These are phyloP conservation scores for Ophthalmolycus amberensis DNA, from an alignment of 2,113 vertebrate species.

Conservation along the genomic window DNA sequence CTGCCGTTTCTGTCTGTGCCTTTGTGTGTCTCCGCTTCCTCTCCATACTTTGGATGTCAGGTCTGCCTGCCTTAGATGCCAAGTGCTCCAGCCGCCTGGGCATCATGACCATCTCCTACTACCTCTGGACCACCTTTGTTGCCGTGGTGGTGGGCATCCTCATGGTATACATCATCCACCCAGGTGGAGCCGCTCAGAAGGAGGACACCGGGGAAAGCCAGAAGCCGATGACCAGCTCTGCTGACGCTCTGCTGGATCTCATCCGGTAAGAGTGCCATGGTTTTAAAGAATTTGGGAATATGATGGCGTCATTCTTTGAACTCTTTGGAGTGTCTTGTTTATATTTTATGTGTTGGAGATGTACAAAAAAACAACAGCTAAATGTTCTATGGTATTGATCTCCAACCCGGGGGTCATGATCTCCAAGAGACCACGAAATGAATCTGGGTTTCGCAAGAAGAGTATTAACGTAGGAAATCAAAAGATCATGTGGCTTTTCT, in stretches of 20 bases:
- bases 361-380: background rate
- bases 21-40: background rate
- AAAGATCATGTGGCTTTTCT: background rate
- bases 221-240: slow-evolving; percentile 96
- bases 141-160: slow-evolving; percentile 96
- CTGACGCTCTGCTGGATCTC: slow-evolving; percentile 95
- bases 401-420: background rate
- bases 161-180: slow-evolving; percentile 97
- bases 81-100: slow-evolving; percentile 97
- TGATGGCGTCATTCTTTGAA: background rate
- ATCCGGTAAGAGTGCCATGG: slow-evolving; percentile 86
- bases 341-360: background rate
- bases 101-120: slow-evolving; percentile 97
- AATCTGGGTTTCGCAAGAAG: background rate
- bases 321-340: background rate
- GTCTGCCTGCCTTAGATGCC: slow-evolving; percentile 94
- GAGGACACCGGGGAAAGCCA: slow-evolving; percentile 90
- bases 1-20: background rate
- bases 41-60: slow-evolving; percentile 88
- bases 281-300: background rate
- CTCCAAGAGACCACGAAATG: background rate
- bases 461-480: background rate
- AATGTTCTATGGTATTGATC: background rate
- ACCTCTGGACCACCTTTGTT: slow-evolving; percentile 98
- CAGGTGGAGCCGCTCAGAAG: slow-evolving; percentile 94